These are phyloP conservation scores for Mesembrinibis cayennensis DNA, from an alignment of 2,113 vertebrate species.

Conservation along the genomic window DNA sequence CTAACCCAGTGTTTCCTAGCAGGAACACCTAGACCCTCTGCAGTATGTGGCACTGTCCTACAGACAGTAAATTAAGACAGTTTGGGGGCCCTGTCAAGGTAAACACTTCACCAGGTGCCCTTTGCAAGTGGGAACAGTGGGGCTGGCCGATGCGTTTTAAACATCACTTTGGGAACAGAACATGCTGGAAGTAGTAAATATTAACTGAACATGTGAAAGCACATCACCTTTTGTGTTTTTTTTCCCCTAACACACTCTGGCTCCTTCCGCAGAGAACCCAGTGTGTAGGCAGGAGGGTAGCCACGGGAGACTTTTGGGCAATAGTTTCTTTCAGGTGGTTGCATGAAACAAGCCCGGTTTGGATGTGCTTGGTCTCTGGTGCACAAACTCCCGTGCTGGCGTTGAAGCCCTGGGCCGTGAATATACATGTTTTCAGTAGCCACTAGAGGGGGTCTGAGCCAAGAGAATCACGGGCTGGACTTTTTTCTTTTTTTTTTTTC, in stretches of 20 bases:
- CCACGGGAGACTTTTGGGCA: not conserved
- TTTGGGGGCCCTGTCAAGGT: not conserved
- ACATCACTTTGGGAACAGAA: not conserved
- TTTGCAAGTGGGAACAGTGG: not conserved
- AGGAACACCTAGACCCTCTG: not conserved
- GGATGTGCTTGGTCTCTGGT: not conserved
- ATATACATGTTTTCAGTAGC: not conserved
- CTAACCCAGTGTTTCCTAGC: not conserved
- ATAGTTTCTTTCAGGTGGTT: not conserved
- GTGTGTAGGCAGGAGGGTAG: rapidly evolving
- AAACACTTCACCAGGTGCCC: not conserved
- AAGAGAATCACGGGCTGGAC: not conserved
- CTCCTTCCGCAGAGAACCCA: not conserved
- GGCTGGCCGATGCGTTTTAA: not conserved
- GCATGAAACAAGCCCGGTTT: not conserved
- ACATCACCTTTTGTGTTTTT: not conserved
- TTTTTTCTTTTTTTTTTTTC: too few species aligned
- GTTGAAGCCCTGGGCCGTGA: not conserved
- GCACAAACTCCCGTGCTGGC: rapidly evolving
- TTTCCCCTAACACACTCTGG: not conserved
- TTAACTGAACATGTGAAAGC: not conserved
- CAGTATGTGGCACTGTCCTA: not conserved
- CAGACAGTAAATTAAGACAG: rapidly evolving
- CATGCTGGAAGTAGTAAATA: not conserved
- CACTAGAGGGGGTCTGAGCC: conserved; percentile 54